Evolutionary conservation across 1,140 invertebrate species (phyloP).

Genomic region (Pollicipes pollicipes): DNA sequence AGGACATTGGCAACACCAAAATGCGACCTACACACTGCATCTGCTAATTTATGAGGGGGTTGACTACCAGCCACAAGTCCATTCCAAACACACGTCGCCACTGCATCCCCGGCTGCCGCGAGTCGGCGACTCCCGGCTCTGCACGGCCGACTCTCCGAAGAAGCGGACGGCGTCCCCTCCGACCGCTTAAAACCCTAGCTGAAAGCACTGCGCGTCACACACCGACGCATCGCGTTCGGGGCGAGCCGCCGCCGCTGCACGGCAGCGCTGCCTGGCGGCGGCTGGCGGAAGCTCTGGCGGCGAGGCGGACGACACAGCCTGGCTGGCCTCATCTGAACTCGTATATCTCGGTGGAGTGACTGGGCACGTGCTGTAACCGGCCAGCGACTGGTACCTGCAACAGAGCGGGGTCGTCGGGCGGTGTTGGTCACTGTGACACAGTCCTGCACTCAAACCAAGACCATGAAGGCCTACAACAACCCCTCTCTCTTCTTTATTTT

Average conservation of each 20-base stretch:
- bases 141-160: too few species aligned
- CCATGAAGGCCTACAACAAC: too few species aligned
- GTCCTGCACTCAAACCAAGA: background rate
- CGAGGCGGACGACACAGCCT: too few species aligned
- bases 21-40: too few species aligned
- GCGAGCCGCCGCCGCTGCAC: background rate
- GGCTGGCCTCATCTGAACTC: slow-evolving; percentile 68
- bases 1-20: too few species aligned
- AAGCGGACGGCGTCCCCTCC: background rate
- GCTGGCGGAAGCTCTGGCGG: too few species aligned
- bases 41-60: too few species aligned
- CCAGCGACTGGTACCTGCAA: slow-evolving; percentile 79
- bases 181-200: background rate
- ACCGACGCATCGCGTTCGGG: background rate
- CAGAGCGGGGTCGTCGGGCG: background rate
- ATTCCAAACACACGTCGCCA: too few species aligned
- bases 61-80: too few species aligned
- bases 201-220: background rate
- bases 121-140: too few species aligned
- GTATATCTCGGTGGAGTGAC: slow-evolving; percentile 86
- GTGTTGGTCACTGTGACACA: background rate
- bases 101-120: too few species aligned
- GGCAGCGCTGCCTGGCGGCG: background rate
- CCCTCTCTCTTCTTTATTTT: too few species aligned
- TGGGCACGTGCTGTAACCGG: slow-evolving; percentile 73